Percentiles rank a stretch among this genome's conserved stretches.
These are phyloP conservation scores for Anguilla megastoma DNA, from an alignment of 2,797 vertebrate genomes.

Conservation along the genomic window DNA sequence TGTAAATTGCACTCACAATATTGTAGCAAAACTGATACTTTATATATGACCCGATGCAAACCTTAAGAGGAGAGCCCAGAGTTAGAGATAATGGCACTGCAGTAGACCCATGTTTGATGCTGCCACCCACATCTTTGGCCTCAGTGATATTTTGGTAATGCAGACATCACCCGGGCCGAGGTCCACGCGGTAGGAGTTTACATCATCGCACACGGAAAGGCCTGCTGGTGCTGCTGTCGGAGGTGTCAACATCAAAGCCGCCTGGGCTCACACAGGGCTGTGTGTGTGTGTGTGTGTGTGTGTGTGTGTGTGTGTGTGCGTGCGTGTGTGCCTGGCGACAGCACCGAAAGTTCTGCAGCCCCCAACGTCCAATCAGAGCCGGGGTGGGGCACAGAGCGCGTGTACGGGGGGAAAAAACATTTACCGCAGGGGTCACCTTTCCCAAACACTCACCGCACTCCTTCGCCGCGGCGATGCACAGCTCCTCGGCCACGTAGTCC, in stretches of 20 bases:
- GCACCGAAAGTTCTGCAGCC: neutral
- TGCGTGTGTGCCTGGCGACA: neutral
- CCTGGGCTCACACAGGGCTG: neutral
- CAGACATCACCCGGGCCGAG: neutral
- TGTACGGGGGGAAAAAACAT: neutral
- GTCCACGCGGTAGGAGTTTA: neutral
- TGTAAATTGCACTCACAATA: neutral
- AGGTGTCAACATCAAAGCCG: neutral
- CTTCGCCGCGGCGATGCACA: slow-evolving; percentile 85
- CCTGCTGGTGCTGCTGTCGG: neutral
- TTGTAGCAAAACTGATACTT: neutral
- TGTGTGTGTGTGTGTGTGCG: neutral
- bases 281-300: neutral
- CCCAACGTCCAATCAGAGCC: neutral
- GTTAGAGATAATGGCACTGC: neutral
- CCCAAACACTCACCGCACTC: slow-evolving; percentile 80
- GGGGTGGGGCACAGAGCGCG: neutral
- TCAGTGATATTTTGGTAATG: slow-evolving; percentile 5
- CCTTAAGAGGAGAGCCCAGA: neutral
- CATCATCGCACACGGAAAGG: neutral
- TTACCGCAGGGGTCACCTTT: neutral
- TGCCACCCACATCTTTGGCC: slow-evolving; percentile 16
- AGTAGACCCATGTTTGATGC: neutral
- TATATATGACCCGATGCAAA: neutral
- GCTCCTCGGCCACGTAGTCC: slow-evolving; percentile 86